A percentile compares a stretch with the other conserved stretches of the same genome.
phyloP scores from a whole-genome alignment of 1,140 invertebrate genomes.

The Elymnias hypermnestra region DNA sequence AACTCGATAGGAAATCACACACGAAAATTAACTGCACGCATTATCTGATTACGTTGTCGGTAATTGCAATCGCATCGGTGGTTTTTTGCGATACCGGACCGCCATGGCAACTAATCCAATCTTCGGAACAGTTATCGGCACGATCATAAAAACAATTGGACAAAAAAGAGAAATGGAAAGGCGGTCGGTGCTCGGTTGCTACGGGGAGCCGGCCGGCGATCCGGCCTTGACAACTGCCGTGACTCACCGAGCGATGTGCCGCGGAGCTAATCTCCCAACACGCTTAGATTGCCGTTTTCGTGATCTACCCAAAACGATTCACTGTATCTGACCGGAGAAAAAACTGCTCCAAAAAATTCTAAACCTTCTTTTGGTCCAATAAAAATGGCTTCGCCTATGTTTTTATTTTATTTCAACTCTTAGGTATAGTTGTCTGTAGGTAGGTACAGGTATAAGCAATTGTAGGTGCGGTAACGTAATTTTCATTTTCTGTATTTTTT shows the following conservation, averaged over 20 bases:
- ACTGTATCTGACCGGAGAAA: not conserved
- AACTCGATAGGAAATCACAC: not conserved
- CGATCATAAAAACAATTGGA: constrained; percentile 8
- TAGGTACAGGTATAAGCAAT: too few species aligned
- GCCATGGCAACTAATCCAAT: constrained; percentile 16
- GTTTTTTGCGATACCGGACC: not conserved
- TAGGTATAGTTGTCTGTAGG: too few species aligned
- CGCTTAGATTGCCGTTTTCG: constrained; percentile 14
- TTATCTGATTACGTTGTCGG: constrained; percentile 4
- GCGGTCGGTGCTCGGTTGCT: constrained; percentile 39
- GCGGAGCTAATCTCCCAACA: constrained; percentile 39
- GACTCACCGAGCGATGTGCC: constrained; percentile 14
- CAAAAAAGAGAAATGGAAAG: constrained; percentile 48
- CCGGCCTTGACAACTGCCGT: constrained; percentile 39
- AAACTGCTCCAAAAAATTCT: not conserved
- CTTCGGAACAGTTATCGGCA: constrained; percentile 22
- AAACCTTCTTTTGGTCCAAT: too few species aligned
- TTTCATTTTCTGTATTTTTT: too few species aligned
- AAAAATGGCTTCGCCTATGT: too few species aligned
- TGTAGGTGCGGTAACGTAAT: too few species aligned
- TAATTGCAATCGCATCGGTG: not conserved
- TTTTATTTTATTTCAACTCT: too few species aligned
- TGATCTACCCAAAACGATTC: not conserved
- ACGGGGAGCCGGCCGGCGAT: constrained; percentile 54
- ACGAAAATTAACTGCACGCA: not conserved